Evolutionary conservation across 2,797 vertebrate species (phyloP).

Genomic region (Atherinosoma microstoma): DNA sequence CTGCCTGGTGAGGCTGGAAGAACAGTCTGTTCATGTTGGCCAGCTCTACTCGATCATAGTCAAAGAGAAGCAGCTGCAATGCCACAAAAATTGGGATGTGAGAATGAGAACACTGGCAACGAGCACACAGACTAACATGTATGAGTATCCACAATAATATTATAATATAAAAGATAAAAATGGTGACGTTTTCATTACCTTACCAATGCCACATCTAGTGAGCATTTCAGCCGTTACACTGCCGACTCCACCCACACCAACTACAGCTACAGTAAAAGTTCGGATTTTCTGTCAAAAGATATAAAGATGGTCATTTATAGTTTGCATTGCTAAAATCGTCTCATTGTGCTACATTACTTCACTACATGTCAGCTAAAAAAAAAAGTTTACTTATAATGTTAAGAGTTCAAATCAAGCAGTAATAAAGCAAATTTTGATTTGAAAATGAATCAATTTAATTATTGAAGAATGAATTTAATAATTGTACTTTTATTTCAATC

Average conservation of each 20-base stretch:
- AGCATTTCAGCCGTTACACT: conserved; percentile 99
- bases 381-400: too few relatives aligned
- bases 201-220: conserved; percentile 99
- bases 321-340: not conserved
- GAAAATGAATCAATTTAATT: not conserved
- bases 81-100: not conserved
- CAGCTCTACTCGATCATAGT: conserved; percentile 98
- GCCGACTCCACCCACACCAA: conserved; percentile 96
- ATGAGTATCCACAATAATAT: too few relatives aligned
- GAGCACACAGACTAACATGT: not conserved
- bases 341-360: too few relatives aligned
- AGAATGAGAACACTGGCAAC: not conserved
- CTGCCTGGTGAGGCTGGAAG: conserved; percentile 98
- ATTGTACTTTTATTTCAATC: not conserved
- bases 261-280: conserved; percentile 90
- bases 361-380: not conserved
- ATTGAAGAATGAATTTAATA: not conserved
- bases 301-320: not conserved
- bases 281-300: conserved; percentile 90
- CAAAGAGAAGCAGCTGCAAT: conserved; percentile 93
- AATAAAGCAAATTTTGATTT: not conserved
- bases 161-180: not conserved
- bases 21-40: conserved; percentile 99
- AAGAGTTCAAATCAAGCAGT: not conserved
- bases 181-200: conserved; percentile 88